Evolutionary conservation across 2,797 vertebrate species (phyloP).

Genomic region (Prunella strophiata): DNA sequence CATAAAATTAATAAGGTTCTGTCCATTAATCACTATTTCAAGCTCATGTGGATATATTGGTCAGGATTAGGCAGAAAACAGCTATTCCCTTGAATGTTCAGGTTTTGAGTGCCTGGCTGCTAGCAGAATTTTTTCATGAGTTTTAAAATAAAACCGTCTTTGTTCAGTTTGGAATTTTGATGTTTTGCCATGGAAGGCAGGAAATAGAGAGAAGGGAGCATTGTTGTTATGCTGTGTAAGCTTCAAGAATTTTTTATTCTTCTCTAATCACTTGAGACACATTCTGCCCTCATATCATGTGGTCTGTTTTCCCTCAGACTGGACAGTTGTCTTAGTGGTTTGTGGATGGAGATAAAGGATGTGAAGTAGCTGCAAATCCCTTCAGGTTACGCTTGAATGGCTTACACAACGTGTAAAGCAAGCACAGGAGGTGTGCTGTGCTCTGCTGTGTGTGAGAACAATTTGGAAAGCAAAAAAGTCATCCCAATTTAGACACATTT

Average conservation of each 20-base stretch:
- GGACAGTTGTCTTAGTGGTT: background rate
- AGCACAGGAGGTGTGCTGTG: background rate
- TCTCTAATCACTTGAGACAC: background rate
- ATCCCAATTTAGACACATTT: background rate
- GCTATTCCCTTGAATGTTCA: background rate
- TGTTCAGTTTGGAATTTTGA: background rate
- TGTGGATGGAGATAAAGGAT: background rate
- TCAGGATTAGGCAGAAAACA: background rate
- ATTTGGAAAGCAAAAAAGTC: background rate
- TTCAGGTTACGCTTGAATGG: background rate
- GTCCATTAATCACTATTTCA: background rate
- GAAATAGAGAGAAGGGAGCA: background rate
- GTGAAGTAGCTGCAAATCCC: background rate
- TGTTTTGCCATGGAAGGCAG: background rate
- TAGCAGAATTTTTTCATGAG: background rate
- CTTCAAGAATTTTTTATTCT: background rate
- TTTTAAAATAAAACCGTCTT: background rate
- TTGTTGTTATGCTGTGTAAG: background rate
- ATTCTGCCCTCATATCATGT: background rate
- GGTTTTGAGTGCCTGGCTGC: background rate
- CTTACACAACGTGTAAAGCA: rapidly evolving
- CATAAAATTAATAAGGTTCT: background rate
- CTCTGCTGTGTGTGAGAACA: background rate
- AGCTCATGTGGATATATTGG: background rate
- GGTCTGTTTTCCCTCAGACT: background rate